phyloP scores from a whole-genome alignment of 2,888 invertebrate species.

The Automeris io region DNA sequence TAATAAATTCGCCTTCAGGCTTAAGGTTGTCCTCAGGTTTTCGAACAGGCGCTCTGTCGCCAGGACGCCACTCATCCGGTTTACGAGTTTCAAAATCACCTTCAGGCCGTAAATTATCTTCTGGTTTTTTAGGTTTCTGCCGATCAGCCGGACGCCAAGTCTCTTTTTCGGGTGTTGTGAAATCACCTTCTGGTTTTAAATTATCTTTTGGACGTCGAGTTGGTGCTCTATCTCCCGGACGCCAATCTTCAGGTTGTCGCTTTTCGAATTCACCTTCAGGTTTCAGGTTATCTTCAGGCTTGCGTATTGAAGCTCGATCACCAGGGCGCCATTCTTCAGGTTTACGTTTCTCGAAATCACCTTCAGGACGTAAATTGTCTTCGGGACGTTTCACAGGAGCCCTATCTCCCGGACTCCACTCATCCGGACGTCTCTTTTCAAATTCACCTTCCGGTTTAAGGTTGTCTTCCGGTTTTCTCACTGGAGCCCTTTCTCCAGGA shows the following conservation, averaged over 20 bases:
- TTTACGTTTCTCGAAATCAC: constrained; percentile 56
- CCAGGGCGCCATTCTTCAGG: constrained; percentile 56
- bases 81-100: constrained; percentile 34
- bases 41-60: constrained; percentile 34
- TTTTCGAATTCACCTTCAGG: constrained; percentile 42
- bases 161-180: constrained; percentile 34
- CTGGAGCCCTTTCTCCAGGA: constrained; percentile 65
- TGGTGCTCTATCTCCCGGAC: constrained; percentile 51
- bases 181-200: constrained; percentile 67
- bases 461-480: constrained; percentile 69
- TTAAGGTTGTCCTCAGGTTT: constrained; percentile 57
- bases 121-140: constrained; percentile 68
- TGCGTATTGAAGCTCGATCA: constrained; percentile 61
- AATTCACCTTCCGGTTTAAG: constrained; percentile 64
- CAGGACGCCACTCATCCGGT: constrained; percentile 46
- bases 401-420: constrained; percentile 53
- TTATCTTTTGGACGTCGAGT: constrained; percentile 67
- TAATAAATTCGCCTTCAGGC: constrained; percentile 67
- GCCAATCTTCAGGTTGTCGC: constrained; percentile 44
- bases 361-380: constrained; percentile 76
- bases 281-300: constrained; percentile 76
- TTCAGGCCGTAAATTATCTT: constrained; percentile 71
- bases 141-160: constrained; percentile 46
- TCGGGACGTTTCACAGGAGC: constrained; percentile 43
- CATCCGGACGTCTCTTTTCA: constrained; percentile 56